A percentile compares a stretch with the other conserved stretches of the same genome.
Evolutionary conservation across 2,797 vertebrate species (phyloP).

Genomic region (Trachurus trachurus): DNA sequence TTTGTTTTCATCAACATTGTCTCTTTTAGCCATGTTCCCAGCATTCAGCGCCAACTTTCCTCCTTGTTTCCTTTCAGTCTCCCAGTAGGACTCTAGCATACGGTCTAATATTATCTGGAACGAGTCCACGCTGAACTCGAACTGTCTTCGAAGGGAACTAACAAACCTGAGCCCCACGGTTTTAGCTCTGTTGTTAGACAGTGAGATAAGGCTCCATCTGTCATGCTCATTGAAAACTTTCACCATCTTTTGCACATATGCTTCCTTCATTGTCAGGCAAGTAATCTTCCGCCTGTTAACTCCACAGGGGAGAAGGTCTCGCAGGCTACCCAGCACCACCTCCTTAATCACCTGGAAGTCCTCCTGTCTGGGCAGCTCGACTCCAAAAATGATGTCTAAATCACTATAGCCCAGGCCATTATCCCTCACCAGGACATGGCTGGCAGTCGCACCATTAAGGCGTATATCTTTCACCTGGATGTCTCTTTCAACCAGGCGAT

Average conservation of each 20-base stretch:
- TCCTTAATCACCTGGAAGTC: slow-evolving; percentile 97
- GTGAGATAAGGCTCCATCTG: slow-evolving; percentile 96
- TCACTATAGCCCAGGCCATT: slow-evolving; percentile 94
- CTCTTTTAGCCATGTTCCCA: slow-evolving; percentile 55
- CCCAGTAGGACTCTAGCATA: slow-evolving; percentile 90
- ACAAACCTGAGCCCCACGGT: slow-evolving; percentile 96
- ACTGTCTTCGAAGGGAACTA: slow-evolving; percentile 92
- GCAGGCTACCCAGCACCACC: slow-evolving; percentile 93
- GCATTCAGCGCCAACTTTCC: slow-evolving; percentile 41
- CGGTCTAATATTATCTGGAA: slow-evolving; percentile 96
- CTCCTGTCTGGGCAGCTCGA: slow-evolving; percentile 91
- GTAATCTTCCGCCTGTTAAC: slow-evolving; percentile 98
- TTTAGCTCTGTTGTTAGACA: slow-evolving; percentile 96
- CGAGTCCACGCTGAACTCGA: slow-evolving; percentile 98
- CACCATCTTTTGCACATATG: slow-evolving; percentile 99
- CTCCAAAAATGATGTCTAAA: slow-evolving; percentile 95
- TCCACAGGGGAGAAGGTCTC: slow-evolving; percentile 84
- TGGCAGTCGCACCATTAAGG: slow-evolving; percentile 95
- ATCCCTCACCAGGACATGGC: slow-evolving; percentile 92
- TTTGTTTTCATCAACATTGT: slow-evolving; percentile 35
- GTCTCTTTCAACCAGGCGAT: slow-evolving; percentile 89
- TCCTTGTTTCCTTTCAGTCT: slow-evolving; percentile 79
- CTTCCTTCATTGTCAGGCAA: slow-evolving; percentile 94
- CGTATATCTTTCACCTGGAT: slow-evolving; percentile 93
- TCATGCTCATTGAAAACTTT: slow-evolving; percentile 95